phyloP scores from a whole-genome alignment of 2,888 invertebrate genomes.

The Acrocyrtus sp. region DNA sequence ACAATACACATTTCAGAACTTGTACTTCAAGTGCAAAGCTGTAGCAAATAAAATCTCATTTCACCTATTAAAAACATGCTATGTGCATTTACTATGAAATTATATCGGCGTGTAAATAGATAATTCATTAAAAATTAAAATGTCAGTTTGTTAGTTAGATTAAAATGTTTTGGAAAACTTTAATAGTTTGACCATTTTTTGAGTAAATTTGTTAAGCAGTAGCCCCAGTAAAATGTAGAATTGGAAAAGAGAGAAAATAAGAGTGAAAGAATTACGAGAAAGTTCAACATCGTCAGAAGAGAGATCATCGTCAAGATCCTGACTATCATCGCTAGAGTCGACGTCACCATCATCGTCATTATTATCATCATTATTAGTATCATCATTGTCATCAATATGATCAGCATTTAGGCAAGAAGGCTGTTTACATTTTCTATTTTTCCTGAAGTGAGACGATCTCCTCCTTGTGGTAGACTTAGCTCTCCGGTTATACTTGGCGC shows the following conservation, averaged over 20 bases:
- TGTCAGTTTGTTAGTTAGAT: background rate
- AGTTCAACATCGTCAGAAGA: conserved; percentile 28
- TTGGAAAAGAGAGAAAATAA: conserved; percentile 13
- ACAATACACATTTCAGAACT: background rate
- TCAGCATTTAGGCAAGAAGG: conserved; percentile 19
- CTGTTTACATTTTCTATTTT: conserved; percentile 60
- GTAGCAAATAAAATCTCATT: too few species aligned
- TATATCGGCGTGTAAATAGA: background rate
- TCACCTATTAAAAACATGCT: too few species aligned
- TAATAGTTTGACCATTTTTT: too few species aligned
- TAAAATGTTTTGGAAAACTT: too few species aligned
- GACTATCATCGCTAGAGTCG: conserved; percentile 25
- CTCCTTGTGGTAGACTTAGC: conserved; percentile 60
- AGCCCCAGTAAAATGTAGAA: conserved; percentile 26
- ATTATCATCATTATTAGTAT: conserved; percentile 25
- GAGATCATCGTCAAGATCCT: conserved; percentile 33
- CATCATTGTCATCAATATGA: conserved; percentile 6
- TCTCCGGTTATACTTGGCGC: conserved; percentile 67
- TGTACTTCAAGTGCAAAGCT: too few species aligned
- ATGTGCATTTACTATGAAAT: too few species aligned
- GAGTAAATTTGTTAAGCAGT: too few species aligned
- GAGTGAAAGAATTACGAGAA: conserved; percentile 34
- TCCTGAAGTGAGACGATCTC: conserved; percentile 60
- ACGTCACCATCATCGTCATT: conserved; percentile 26
- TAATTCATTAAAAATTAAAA: background rate